phyloP scores from a whole-genome alignment of 2,113 vertebrate species.

The Grantiella picta region DNA sequence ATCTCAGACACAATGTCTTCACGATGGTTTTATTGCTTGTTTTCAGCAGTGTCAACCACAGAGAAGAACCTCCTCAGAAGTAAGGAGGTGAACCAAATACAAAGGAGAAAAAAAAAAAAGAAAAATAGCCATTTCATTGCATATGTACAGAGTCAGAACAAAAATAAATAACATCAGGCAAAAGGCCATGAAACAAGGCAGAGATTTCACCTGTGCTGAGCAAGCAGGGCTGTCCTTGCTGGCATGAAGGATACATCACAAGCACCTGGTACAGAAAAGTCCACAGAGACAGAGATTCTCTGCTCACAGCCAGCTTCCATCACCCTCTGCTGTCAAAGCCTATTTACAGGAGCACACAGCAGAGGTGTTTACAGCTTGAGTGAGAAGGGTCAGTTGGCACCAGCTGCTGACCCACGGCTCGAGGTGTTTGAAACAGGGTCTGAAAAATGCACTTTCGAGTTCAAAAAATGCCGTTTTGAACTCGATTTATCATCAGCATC shows the following conservation, averaged over 20 bases:
- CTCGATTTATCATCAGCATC: not conserved
- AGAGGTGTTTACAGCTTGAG: not conserved
- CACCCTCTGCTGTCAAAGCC: not conserved
- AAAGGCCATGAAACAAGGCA: slow-evolving; percentile 25
- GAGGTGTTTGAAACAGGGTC: not conserved
- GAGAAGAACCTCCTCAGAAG: slow-evolving; percentile 23
- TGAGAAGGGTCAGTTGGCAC: not conserved
- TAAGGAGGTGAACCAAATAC: slow-evolving; percentile 25
- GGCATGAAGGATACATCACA: not conserved
- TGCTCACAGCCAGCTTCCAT: not conserved
- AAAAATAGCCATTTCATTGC: not conserved
- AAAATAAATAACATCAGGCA: slow-evolving; percentile 55
- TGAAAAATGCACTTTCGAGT: not conserved
- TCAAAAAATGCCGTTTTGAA: not conserved
- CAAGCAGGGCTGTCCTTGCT: not conserved
- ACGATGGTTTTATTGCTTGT: slow-evolving; percentile 50
- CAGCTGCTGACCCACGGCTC: not conserved
- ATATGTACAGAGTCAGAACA: slow-evolving; percentile 32
- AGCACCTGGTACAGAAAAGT: not conserved
- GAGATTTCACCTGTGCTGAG: not conserved
- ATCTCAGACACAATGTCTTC: not conserved
- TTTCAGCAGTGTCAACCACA: slow-evolving; percentile 45
- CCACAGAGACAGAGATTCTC: not conserved
- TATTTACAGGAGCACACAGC: slow-evolving; percentile 29
- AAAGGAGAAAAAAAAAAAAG: not conserved